These are phyloP conservation scores for Sphaerodactylus townsendi DNA, from an alignment of 2,113 vertebrate species.

Conservation along the genomic window DNA sequence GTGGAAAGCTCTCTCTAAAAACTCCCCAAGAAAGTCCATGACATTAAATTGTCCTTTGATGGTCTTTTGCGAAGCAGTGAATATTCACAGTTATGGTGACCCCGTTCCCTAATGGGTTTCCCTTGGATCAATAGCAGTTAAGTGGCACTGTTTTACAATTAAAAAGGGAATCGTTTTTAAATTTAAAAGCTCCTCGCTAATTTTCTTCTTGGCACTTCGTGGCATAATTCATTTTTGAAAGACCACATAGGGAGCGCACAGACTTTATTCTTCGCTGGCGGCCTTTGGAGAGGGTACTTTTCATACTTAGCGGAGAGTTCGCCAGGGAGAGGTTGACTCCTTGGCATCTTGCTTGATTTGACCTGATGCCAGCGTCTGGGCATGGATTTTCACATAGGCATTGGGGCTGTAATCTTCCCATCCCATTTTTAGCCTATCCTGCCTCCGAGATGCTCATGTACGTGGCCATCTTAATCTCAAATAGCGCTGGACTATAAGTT, in stretches of 20 bases:
- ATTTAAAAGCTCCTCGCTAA: constrained; percentile 85
- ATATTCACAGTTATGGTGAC: constrained; percentile 98
- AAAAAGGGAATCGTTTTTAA: constrained; percentile 88
- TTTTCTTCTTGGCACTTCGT: constrained; percentile 84
- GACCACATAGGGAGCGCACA: constrained; percentile 74
- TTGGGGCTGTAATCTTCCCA: too few relatives aligned
- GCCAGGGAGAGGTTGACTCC: not conserved
- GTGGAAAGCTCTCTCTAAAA: constrained; percentile 90
- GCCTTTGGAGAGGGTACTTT: constrained; percentile 51
- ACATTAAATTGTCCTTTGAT: constrained; percentile 99
- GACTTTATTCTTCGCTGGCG: constrained; percentile 59
- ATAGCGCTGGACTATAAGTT: too few relatives aligned
- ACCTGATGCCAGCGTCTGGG: constrained; percentile 28
- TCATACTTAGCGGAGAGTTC: constrained; percentile 43
- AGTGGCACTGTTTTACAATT: constrained; percentile 99
- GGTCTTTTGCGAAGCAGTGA: constrained; percentile 96
- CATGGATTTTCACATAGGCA: not conserved
- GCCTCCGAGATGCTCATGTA: too few relatives aligned
- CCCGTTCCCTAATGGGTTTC: constrained; percentile 96
- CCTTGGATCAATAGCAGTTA: constrained; percentile 97
- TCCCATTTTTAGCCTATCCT: too few relatives aligned
- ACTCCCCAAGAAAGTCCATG: constrained; percentile 97
- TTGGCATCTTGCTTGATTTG: constrained; percentile 51
- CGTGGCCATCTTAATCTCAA: too few relatives aligned
- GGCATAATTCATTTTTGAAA: constrained; percentile 82